Evolutionary conservation across 2,888 invertebrate species (phyloP), one percentile per base, ranked within the genome.

Genomic region (Drosophila atripex): DNA sequence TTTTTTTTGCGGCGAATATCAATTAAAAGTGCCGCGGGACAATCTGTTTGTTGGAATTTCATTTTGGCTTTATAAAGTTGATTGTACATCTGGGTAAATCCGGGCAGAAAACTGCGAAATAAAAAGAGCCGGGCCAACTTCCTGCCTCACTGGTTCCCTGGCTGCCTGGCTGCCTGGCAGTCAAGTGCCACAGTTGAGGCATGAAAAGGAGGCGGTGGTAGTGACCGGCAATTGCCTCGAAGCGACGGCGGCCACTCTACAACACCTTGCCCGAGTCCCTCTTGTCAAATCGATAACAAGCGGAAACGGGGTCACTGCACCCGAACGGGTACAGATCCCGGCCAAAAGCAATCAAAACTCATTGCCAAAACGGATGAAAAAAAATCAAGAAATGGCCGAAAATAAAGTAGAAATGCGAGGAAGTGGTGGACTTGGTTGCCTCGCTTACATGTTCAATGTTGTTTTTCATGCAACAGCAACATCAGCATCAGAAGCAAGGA

Each of bases 301-400:
- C 80, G 86, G 82, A 83, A 83, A 87, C 82, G 86, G 82, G 88
- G 88, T 83, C 82, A 82, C 65, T 87, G 82, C 82, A 87, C 87
- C 86, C 86, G 73, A 78, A 86, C 18, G 86, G 82, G 74, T 80
- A 54, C 71, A 61, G 18, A 18, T 18, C 43, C 85, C 88, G 83
- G 74, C 83, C 80, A 78, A 83, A 85, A 83, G 82, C 88, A 87
- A 83, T 83, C 82, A 83, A 83, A 83, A 83, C 86, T 87, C 82
- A 87, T 82, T 85, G 82, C 82, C 82, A 83, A 83, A 83, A 83
- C 69, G 73, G 76, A 64, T 41, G 66, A 69, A 60, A 75, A 64
- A 39, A 16, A 18, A 32, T 14, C 12, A 46, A 30, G 45, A 38
- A 66, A 69, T 23, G 7, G 14, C n/a, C 3, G 46, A 43, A 57